A percentile compares a stretch with the other conserved stretches of the same genome.
Conservation (phyloP, 2,113 vertebrate species). For the Mesocricetus auratus region DNA sequence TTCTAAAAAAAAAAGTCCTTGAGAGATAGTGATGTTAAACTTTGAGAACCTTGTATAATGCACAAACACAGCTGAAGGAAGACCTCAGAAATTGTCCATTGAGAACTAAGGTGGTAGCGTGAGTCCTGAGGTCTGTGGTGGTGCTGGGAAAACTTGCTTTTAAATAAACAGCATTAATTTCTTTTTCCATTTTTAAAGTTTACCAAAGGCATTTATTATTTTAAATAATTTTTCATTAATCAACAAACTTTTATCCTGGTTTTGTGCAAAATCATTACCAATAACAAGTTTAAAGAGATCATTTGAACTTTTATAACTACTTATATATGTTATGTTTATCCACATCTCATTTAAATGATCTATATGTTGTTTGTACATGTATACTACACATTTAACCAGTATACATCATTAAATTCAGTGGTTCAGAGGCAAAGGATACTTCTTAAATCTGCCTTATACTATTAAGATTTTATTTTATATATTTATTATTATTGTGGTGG, state of each 20-base stretch:
- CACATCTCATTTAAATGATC: neutral
- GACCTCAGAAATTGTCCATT: neutral
- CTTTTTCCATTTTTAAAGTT: neutral
- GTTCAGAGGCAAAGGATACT: neutral
- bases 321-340: neutral
- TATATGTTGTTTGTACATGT: neutral
- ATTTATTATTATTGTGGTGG: neutral
- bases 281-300: neutral
- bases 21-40: neutral
- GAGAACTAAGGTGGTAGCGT: neutral
- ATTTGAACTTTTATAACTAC: neutral
- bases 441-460: neutral
- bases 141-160: neutral
- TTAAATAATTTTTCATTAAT: constrained; percentile 26
- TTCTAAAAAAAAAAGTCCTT: neutral
- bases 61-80: neutral
- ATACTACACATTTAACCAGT: neutral
- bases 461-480: neutral
- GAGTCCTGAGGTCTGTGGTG: neutral
- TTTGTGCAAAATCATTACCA: constrained; percentile 34
- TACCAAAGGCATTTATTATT: constrained; percentile 49
- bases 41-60: neutral
- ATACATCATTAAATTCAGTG: neutral
- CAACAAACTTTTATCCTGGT: neutral
- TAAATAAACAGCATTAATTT: neutral